Conservation (phyloP, 35 echinoderm and acorn worm species). For the Eucidaris tribuloides region DNA sequence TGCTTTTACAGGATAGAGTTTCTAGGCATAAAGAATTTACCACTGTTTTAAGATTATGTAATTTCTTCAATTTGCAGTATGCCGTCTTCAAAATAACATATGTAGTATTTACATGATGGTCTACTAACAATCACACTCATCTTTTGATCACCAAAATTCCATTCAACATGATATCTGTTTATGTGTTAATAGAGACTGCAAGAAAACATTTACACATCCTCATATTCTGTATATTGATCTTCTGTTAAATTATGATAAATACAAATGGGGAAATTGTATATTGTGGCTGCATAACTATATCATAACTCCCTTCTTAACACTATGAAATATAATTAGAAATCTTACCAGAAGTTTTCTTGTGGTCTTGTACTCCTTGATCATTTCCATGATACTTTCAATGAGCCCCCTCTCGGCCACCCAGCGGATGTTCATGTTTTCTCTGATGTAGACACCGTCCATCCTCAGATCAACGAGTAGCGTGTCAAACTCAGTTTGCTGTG, state of each 20-base stretch:
- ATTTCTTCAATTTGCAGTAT: too few relatives aligned
- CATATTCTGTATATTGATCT: not conserved
- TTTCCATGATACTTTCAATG: constrained; percentile 71
- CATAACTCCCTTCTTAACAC: not conserved
- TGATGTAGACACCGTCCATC: constrained; percentile 99
- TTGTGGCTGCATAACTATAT: not conserved
- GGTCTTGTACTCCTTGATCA: constrained; percentile 97
- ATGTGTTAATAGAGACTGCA: too few relatives aligned
- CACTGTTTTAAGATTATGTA: too few relatives aligned
- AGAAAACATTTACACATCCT: too few relatives aligned
- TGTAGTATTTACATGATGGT: too few relatives aligned
- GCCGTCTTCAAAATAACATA: too few relatives aligned
- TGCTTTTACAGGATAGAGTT: too few relatives aligned
- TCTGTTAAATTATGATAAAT: not conserved
- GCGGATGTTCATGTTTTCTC: constrained; percentile 96
- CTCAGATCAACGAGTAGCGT: constrained; percentile 76
- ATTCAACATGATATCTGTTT: too few relatives aligned
- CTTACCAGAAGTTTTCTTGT: constrained; percentile 89
- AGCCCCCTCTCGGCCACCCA: constrained; percentile 82
- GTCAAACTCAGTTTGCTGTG: constrained; percentile 97
- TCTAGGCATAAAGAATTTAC: too few relatives aligned
- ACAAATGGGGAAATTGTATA: not conserved
- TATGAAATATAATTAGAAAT: not conserved
- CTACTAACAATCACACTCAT: too few relatives aligned
- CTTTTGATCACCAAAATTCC: too few relatives aligned